Base-by-base conservation (phyloP, 1,140 invertebrate genomes). In the Drosophila virilis region DNA sequence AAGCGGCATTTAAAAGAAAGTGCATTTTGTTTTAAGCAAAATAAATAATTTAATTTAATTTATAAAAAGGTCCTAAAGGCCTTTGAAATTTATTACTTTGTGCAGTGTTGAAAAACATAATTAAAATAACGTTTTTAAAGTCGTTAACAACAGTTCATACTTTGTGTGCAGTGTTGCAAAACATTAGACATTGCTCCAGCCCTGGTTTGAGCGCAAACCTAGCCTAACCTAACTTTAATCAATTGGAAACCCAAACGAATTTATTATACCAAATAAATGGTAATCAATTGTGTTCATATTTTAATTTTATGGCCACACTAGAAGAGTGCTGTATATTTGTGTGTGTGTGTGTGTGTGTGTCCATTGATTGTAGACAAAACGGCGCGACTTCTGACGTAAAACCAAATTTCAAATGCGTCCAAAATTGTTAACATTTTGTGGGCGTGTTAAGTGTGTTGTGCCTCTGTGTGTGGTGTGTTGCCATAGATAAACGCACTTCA, bases 391-490 rank as follows among this genome's bases (percentile, higher is more conserved):
- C 54, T 73, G 55, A 60, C 74, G 40, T 62, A 58, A 57, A 74
- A 52, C 22, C 43, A 28, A 60, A 37, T 8, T 32, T 45, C 58
- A 69, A 81, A 80, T 80, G 69, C 77, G 72, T 76, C 72, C 67
- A 77, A 71, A 73, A 80, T 68, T 54, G 58, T 67, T 61, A 67
- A 42, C 37, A 22, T 17, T 59, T 54, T 45, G 58, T 74, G 35
- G 74, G 79, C 78, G 79, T 81, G 43, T 77, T 74, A 70, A 82
- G 79, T 69, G 79, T 69, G 78, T 55, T 57, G 6, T 33, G 12
- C 45, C 0, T 38, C 8, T 64, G 12, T n/a, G 28, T 40, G n/a
- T 33, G 17, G 50, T 38, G 46, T 59, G 64, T 52, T 52, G 40
- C 46, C 57, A 64, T 57, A 62, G 73, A 68, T 77, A 69, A 68